Evolutionary conservation across 2,888 invertebrate genomes (phyloP).

Genomic region (Podabrus alpinus): DNA sequence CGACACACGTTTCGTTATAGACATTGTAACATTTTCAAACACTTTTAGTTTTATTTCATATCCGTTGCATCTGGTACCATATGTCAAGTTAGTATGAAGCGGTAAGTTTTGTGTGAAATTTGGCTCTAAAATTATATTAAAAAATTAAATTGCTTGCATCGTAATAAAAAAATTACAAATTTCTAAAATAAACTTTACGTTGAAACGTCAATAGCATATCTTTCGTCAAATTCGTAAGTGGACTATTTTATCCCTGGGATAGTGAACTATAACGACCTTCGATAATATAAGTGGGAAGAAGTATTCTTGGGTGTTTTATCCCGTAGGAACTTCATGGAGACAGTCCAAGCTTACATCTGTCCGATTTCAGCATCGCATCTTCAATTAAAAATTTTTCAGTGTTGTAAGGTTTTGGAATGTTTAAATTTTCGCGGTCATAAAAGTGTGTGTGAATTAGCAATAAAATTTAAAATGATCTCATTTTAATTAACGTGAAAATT

Average conservation of each 20-base stretch:
- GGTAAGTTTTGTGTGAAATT: background rate
- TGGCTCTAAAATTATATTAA: background rate
- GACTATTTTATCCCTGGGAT: slow-evolving; percentile 19
- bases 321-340: slow-evolving; percentile 25
- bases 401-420: background rate
- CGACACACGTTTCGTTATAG: background rate
- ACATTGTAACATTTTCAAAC: background rate
- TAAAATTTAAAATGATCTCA: background rate
- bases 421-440: background rate
- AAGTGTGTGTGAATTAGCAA: background rate
- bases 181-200: background rate
- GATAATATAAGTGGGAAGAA: slow-evolving; percentile 33
- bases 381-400: background rate
- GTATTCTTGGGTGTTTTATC: slow-evolving; percentile 35
- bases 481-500: background rate
- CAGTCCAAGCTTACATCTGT: slow-evolving; percentile 21
- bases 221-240: background rate
- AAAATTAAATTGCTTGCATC: background rate
- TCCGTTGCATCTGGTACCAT: background rate
- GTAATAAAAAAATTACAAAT: background rate
- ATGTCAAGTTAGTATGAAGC: background rate
- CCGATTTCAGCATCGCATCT: slow-evolving; percentile 12
- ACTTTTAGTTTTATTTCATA: background rate
- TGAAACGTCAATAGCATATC: background rate
- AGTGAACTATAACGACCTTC: slow-evolving; percentile 27